Conservation (phyloP, 2,888 invertebrate genomes). For the Rhamnusium bicolor region DNA sequence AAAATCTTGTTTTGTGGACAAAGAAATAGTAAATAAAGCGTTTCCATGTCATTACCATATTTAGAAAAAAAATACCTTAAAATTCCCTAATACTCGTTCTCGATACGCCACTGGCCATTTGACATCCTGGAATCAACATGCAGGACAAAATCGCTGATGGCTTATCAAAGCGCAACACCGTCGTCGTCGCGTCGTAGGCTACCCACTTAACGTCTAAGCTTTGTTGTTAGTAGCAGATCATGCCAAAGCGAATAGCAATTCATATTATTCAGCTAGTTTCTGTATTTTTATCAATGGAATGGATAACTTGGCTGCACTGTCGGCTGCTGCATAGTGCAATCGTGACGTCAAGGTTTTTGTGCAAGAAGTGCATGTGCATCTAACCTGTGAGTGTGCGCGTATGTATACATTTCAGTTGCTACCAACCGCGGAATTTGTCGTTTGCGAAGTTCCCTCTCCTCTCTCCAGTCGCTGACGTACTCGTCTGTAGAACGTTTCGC, state of each 20-base stretch:
- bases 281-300: conserved; percentile 11
- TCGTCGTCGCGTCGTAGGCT: conserved; percentile 22
- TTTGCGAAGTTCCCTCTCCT: conserved; percentile 38
- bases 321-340: conserved; percentile 9
- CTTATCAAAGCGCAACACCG: neutral
- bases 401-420: conserved; percentile 11
- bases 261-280: conserved; percentile 1
- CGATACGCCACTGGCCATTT: neutral
- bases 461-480: conserved; percentile 50
- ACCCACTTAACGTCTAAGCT: conserved; percentile 15
- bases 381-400: conserved; percentile 30
- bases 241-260: neutral
- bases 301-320: neutral
- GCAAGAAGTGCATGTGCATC: conserved; percentile 37
- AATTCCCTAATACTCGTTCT: neutral
- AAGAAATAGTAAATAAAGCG: too few species aligned
- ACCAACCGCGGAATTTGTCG: conserved; percentile 30
- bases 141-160: neutral
- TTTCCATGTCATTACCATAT: neutral
- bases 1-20: too few species aligned
- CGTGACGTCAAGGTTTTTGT: conserved; percentile 24
- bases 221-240: conserved; percentile 22
- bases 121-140: neutral
- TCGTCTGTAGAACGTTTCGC: conserved; percentile 41
- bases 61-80: neutral